Base-by-base conservation (phyloP, 2,113 vertebrate species). In the Lucifuga dentata region DNA sequence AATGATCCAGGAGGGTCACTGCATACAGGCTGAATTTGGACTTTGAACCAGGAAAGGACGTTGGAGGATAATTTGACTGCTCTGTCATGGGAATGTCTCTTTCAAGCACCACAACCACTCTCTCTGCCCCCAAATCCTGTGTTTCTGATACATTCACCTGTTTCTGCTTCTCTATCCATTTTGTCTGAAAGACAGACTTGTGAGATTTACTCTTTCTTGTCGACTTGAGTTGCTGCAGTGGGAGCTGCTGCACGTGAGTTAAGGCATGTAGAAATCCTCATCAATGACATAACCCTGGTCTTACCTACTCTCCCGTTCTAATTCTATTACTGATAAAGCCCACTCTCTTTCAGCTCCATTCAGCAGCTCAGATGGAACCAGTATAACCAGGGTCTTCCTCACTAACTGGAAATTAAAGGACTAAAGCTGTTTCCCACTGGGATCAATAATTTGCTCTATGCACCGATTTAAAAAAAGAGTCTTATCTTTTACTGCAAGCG, bases 1-100 rank as follows among this genome's bases (percentile, higher is more conserved):
- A 81, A 73, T 85, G 68, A 81, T 52, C 39, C 39, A 55, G 35
- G 61, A 44, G 32, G 52, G 53, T 71, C 49, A 46, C 38, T n/a
- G 3, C 12, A 21, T 65, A 46, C 78, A 67, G 76, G 81, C 58
- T 52, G 36, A 74, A 65, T 70, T 21, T 77, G 35, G 40, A 51
- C 48, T 26, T 70, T 40, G 19, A 48, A 53, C 46, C 38, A 38
- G 17, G 24, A 51, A 21, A 2, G 32, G 48, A 26, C 43, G 19
- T 19, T 11, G 46, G 24, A 26, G 29, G 32, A 39, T 29, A 20
- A 57, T 46, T 61, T 61, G 19, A 59, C 1, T 21, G 13, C 2
- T 33, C 16, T 40, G 8, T 13, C 2, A 1, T 40, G 51, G 12
- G 32, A 44, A 57, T 61, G 23, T 39, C 6, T 61, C 19, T 70